Base-by-base conservation (phyloP, 92 coral and sea anemone genomes). In the Epizoanthus rinbou region DNA sequence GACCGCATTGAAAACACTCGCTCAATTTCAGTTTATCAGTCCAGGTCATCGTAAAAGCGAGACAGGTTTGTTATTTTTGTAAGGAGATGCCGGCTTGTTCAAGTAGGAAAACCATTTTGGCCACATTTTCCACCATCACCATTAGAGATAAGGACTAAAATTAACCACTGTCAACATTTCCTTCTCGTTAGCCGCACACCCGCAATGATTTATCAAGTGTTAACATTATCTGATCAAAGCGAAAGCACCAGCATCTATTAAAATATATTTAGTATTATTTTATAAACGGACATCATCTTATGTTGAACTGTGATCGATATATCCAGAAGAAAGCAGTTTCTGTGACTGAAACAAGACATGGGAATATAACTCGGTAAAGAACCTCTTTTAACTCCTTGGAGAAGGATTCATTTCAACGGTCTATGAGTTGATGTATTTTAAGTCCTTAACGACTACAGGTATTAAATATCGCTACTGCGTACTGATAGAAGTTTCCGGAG, bases 141-240 rank as follows among this genome's bases (percentile, higher is more conserved):
- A 9, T 50, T 11, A 13, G 52, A 78, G 82, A 78, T 78, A 78
- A 78, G 71, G 47, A 62, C 37, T 78, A 78, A 75, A 78, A 9
- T 78, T 78, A 78, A 41, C 54, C 50, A 41, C 43, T 78, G 82
- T 78, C 82, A 78, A 62, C 82, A 59, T 78, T 78, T 78, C 15
- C 14, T 19, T 60, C 53, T 62, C 66, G 66, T 78, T 78, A 67
- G 62, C 62, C 79, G 59, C 82, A 37, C 66, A 52, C 57, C 41
- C 17, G 5, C 22, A 54, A 14, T 5, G 11, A 31, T 57, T 43
- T 58, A 75, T 58, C 50, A 56, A 57, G 41, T 76, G 69, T 39
- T 24, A 57, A 33, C 18, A 6, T 14, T 64, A 15, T 64, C 69
- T 64, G 69, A 24, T 64, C 69, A 25, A 63, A 23, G 13, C 16